Conservation (phyloP, 1,140 invertebrate genomes). For the Hypothenemus hampei region DNA sequence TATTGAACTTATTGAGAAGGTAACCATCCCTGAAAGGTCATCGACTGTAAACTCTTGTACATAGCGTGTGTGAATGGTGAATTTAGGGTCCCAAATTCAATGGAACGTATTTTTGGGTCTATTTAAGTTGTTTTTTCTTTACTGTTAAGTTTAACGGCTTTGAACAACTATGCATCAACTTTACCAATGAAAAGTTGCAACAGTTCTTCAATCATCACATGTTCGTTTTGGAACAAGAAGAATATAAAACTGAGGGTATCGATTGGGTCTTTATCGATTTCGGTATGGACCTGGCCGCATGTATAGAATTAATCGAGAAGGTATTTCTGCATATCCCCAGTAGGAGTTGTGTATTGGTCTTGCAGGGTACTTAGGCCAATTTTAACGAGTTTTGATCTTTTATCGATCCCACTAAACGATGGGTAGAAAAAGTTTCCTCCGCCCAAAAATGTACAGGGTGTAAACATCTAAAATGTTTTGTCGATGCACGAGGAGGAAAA, state of each 20-base stretch:
- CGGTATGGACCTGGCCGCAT: slow-evolving; percentile 94
- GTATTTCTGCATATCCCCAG: slow-evolving; percentile 53
- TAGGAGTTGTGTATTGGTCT: slow-evolving; percentile 11
- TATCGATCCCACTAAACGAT: too few relatives aligned
- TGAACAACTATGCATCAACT: slow-evolving; percentile 98
- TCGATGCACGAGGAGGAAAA: too few relatives aligned
- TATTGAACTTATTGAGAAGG: slow-evolving; percentile 96
- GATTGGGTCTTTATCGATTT: slow-evolving; percentile 97
- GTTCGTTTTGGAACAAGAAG: slow-evolving; percentile 97
- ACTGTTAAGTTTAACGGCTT: slow-evolving; percentile 93
- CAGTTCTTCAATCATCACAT: slow-evolving; percentile 99
- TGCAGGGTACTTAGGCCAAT: slow-evolving; percentile 21
- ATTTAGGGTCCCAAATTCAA: not conserved
- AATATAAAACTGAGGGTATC: slow-evolving; percentile 94
- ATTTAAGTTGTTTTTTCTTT: slow-evolving; percentile 24
- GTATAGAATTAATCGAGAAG: slow-evolving; percentile 97
- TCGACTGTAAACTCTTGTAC: not conserved
- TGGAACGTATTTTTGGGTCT: too few relatives aligned
- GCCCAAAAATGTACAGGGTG: too few relatives aligned
- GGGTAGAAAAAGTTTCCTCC: too few relatives aligned
- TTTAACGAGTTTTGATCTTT: too few relatives aligned
- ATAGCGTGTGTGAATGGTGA: slow-evolving; percentile 1
- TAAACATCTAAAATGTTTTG: too few relatives aligned
- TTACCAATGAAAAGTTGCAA: slow-evolving; percentile 96
- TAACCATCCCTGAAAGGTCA: slow-evolving; percentile 49